These are phyloP conservation scores for Triplophysa dalaica DNA, from an alignment of 2,113 vertebrate genomes.

Conservation along the genomic window DNA sequence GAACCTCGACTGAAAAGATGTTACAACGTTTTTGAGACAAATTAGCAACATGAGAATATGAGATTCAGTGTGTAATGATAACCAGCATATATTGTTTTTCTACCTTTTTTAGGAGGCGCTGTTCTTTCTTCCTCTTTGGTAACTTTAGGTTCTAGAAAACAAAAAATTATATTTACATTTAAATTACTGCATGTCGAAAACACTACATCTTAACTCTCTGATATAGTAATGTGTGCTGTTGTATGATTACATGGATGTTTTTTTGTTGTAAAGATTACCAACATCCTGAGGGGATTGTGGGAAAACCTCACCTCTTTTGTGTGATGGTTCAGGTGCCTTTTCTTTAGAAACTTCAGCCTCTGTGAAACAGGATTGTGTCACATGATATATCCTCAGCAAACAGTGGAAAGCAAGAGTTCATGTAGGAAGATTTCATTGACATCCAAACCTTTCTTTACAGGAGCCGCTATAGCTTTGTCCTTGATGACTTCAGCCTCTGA, in stretches of 20 bases:
- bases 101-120: background rate
- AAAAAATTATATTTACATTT: background rate
- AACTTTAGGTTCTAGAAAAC: constrained; percentile 2
- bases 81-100: background rate
- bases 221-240: no score
- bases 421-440: background rate
- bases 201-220: background rate
- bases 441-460: constrained; percentile 26
- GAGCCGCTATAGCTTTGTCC: constrained; percentile 40
- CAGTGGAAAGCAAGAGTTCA: background rate
- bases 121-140: constrained; percentile 24
- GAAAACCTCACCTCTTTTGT: background rate
- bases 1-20: background rate
- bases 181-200: no score
- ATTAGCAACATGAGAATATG: no score
- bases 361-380: background rate
- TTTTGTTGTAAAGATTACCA: no score
- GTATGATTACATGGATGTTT: no score
- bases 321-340: constrained; percentile 3
- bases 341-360: constrained; percentile 1
- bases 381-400: background rate
- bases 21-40: background rate
- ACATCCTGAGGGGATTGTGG: no score
- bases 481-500: constrained; percentile 27
- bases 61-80: no score